These are phyloP conservation scores for Nannospalax galili DNA, from an alignment of 2,113 vertebrate genomes.

Conservation along the genomic window DNA sequence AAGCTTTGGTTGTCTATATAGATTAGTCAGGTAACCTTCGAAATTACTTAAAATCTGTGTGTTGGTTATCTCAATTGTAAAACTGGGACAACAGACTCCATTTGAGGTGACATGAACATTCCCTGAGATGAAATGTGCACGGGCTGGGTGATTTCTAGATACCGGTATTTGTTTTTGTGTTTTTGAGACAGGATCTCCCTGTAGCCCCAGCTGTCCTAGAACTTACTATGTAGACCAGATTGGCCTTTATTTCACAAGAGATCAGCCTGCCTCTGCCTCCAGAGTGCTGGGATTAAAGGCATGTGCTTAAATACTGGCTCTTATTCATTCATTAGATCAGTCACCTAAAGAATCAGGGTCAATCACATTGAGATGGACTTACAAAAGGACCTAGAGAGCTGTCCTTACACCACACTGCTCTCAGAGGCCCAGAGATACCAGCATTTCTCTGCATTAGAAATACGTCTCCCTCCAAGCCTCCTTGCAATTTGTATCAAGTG, in stretches of 20 bases:
- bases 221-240: too few species aligned
- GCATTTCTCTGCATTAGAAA: not conserved
- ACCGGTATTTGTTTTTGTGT: too few species aligned
- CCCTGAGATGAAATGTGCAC: not conserved
- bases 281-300: too few species aligned
- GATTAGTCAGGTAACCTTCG: not conserved
- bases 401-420: not conserved
- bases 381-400: not conserved
- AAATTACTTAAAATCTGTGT: not conserved
- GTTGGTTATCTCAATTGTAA: not conserved
- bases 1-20: not conserved
- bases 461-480: not conserved
- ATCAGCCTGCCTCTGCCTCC: too few species aligned
- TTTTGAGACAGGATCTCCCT: too few species aligned
- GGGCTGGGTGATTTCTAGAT: too few species aligned
- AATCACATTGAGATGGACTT: not conserved
- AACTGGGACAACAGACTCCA: not conserved
- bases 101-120: not conserved
- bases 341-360: not conserved
- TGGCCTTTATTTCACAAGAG: too few species aligned
- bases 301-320: too few species aligned
- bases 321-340: not conserved
- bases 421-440: not conserved
- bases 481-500: slow-evolving; percentile 43
- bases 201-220: too few species aligned